A percentile compares a stretch with the other conserved stretches of the same genome.
Evolutionary conservation across 2,888 invertebrate genomes (phyloP).

Genomic region (Nebria salina): DNA sequence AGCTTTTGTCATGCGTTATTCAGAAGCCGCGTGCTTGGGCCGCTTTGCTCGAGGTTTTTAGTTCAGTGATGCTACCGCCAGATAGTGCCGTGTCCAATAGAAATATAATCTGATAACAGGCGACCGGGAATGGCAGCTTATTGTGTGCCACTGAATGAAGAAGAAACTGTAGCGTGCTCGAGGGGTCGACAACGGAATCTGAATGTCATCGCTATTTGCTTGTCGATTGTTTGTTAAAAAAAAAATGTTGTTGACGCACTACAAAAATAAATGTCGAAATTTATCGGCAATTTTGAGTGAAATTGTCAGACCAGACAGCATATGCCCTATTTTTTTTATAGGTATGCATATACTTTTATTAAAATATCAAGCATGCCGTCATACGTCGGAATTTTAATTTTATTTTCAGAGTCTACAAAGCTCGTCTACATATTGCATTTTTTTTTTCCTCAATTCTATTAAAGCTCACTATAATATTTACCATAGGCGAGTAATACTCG

Average conservation of each 20-base stretch:
- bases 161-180: slow-evolving; percentile 2
- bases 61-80: slow-evolving; percentile 43
- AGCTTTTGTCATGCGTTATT: slow-evolving; percentile 25
- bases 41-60: slow-evolving; percentile 20
- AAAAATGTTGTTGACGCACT: not conserved
- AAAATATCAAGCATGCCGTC: not conserved
- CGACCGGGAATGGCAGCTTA: slow-evolving; percentile 38
- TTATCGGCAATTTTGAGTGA: slow-evolving; percentile 49
- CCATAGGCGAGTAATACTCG: too few relatives aligned
- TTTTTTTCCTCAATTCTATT: not conserved
- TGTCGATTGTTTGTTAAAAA: not conserved
- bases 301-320: slow-evolving; percentile 49
- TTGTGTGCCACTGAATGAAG: slow-evolving; percentile 44
- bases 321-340: slow-evolving; percentile 14
- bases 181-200: slow-evolving; percentile 30
- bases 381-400: not conserved
- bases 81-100: slow-evolving; percentile 46
- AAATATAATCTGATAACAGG: slow-evolving; percentile 46
- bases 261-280: slow-evolving; percentile 39
- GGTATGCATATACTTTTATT: not conserved
- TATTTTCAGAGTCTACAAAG: not conserved
- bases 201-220: slow-evolving; percentile 40
- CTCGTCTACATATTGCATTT: not conserved
- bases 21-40: slow-evolving; percentile 33
- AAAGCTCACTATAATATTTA: too few relatives aligned